Evolutionary conservation across 2,113 vertebrate species (phyloP), one percentile per base, ranked within the genome.

Genomic region (Etheostoma spectabile): DNA sequence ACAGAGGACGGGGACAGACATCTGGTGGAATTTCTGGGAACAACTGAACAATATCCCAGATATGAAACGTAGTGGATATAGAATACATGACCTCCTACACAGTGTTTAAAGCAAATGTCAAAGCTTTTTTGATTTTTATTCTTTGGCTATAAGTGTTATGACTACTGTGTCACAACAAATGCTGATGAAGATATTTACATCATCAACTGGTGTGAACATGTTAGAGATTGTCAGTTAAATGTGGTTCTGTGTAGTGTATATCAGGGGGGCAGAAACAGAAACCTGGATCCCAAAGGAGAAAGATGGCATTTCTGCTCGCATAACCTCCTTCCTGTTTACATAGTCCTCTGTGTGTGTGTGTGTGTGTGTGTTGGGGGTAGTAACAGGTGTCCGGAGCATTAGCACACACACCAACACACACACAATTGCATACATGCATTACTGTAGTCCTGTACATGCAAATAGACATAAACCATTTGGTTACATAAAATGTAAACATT

Each of bases 351-450:
- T 21, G 66, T 66, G 53, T 60, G 35, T 82, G 83, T 67, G 45
- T 77, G 24, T 82, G 45, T 83, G 8, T 81, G 70, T 74, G 52
- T 77, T 8, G 2, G 14, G 71, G 62, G 63, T 64, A 66, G 74
- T 80, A 93, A 91, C 91, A 93, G 90, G 93, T 94, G 93, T 90
- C 81, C 35, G 61, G 52, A 86, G 72, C 64, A 74, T 6, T 48
- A 46, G 56, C 82, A 77, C 55, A 62, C 42, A 61, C 51, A 52
- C 35, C 35, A 6, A 53, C 70, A 51, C 45, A 57, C 35, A 3
- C 30, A 30, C 30, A 30, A 30, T 30, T 30, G 4, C 30, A 30
- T 38, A 35, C 35, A 45, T 75, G 5, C 46, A 18, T 55, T 45
- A 49, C 10, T 15, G 1, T 4, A 73, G 18, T 48, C 5, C 16